Base-by-base conservation (phyloP, 2,797 vertebrate species). In the Anguilla obscura region DNA sequence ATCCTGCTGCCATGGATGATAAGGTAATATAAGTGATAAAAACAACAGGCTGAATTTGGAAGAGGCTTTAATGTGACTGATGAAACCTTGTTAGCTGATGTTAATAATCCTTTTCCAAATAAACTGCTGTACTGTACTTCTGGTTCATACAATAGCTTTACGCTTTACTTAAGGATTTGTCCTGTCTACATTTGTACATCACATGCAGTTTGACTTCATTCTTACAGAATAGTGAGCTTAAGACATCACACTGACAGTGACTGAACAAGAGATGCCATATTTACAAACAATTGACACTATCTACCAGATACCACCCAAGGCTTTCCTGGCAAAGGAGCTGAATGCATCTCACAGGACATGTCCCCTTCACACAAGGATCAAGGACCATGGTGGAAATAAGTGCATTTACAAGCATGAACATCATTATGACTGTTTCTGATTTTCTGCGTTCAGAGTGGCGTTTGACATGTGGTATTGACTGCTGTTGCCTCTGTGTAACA, bases 1-100 rank as follows among this genome's bases (percentile, higher is more conserved):
- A 94, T 92, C 92, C 90, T 89, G 92, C 91, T 91, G 92, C 93
- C 94, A 93, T 95, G 93, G 95, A 96, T 96, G 95, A 95, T 96
- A 95, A 96, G 95, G 93, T 92, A 27, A 69, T 82, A 24, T 24
- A 14, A 4, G 92, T 94, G 95, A 96, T 96, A 96, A 94, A 93
- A 90, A 88, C 88, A 89, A 94, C 95, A 94, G 96, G 94, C 95
- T 94, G 95, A 88, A 93, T 91, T 90, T 87, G 91, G 93, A 89
- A 91, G 93, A 93, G 93, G 95, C 95, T 94, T 91, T 91, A 40
- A 90, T 88, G 90, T 91, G 92, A 94, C 94, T 95, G 94, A 95
- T 95, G 94, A 93, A 92, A 93, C 85, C 91, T 90, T 1, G 89
- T 45, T 45, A 45, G 90, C 91, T 21, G 85, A 87, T 91, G 91